phyloP scores from a whole-genome alignment of 2,888 invertebrate species.

The Cistogaster globosa region DNA sequence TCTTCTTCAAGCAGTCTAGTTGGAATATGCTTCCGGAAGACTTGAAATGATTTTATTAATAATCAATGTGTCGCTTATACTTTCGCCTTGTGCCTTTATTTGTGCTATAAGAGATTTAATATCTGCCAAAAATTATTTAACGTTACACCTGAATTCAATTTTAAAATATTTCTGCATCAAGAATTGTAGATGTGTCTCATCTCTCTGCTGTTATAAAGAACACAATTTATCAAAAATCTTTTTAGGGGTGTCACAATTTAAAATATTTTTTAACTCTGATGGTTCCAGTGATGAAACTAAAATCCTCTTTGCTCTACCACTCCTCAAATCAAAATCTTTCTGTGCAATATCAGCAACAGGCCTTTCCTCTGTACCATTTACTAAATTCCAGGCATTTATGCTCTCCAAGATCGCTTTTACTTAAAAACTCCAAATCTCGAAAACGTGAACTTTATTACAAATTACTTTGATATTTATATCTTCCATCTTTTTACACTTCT shows the following conservation, averaged over 20 bases:
- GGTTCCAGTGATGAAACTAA: no score
- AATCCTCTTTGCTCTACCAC: no score
- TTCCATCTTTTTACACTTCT: background rate
- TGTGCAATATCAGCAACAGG: no score
- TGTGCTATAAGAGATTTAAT: background rate
- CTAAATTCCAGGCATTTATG: no score
- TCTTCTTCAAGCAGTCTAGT: background rate
- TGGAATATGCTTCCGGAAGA: no score
- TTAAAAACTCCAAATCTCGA: background rate
- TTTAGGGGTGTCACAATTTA: conserved; percentile 22
- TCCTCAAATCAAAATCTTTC: no score
- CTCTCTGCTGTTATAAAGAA: no score
- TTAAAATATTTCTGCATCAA: no score
- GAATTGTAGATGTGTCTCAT: no score
- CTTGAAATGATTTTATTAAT: no score
- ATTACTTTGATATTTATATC: conserved; percentile 5
- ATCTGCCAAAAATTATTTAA: conserved; percentile 22
- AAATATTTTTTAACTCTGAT: conserved; percentile 8
- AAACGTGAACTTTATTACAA: background rate
- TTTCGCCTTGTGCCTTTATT: no score
- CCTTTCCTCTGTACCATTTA: background rate
- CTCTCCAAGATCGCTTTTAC: background rate
- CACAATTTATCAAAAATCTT: conserved; percentile 21
- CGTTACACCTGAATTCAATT: conserved; percentile 1
- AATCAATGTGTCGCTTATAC: no score